A percentile compares a stretch with the other conserved stretches of the same genome.
Evolutionary conservation across 1,140 invertebrate genomes (phyloP).

Genomic region (Apis dorsata): DNA sequence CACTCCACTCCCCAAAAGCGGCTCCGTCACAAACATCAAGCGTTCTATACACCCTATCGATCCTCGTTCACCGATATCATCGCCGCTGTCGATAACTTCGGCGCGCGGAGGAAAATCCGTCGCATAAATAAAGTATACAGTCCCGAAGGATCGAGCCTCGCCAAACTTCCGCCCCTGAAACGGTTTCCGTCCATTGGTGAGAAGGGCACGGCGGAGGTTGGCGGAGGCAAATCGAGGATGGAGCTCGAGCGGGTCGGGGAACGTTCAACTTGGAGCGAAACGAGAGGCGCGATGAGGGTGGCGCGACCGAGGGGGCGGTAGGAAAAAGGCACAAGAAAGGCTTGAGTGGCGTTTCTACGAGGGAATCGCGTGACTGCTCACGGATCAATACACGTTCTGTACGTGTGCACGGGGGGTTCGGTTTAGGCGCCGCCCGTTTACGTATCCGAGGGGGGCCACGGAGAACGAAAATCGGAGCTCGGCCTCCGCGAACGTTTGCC

Average conservation of each 20-base stretch:
- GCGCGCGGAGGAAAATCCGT: not conserved
- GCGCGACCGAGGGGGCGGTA: conserved; percentile 39
- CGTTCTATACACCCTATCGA: not conserved
- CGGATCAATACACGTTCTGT: conserved; percentile 76
- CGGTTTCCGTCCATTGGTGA: too few species aligned
- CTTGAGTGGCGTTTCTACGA: conserved; percentile 78
- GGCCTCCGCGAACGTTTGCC: not conserved
- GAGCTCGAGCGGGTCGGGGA: not conserved
- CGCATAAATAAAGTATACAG: conserved; percentile 1
- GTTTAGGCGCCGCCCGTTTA: conserved; percentile 52
- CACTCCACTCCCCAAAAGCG: not conserved
- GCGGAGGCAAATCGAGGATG: not conserved
- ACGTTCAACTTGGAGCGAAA: conserved; percentile 30
- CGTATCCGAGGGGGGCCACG: conserved; percentile 2
- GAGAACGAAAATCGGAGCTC: conserved; percentile 38
- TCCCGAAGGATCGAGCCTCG: not conserved
- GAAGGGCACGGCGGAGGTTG: not conserved
- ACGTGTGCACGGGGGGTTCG: conserved; percentile 57
- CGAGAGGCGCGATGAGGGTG: conserved; percentile 27
- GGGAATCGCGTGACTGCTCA: conserved; percentile 79
- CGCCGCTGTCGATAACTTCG: not conserved
- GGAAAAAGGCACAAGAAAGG: conserved; percentile 72
- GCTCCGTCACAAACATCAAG: not conserved
- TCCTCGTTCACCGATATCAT: not conserved
- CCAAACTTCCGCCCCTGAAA: not conserved